These are phyloP conservation scores for Diogma glabrata DNA, from an alignment of 2,888 invertebrate species.

Conservation along the genomic window DNA sequence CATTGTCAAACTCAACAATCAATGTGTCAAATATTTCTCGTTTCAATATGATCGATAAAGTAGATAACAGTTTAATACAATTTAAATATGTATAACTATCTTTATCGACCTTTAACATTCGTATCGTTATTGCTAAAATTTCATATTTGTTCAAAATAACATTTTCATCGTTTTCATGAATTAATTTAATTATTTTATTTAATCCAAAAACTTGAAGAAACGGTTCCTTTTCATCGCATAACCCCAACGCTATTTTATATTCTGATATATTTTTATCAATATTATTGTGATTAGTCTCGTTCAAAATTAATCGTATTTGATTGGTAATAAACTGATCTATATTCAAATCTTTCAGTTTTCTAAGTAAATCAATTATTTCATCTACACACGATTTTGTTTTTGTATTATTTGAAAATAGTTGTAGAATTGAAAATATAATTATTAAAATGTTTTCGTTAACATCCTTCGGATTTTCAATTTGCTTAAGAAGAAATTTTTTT, in stretches of 20 bases:
- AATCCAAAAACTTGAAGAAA: constrained; percentile 34
- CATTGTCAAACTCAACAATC: constrained; percentile 30
- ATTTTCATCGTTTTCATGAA: constrained; percentile 25
- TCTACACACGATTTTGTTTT: too few relatives aligned
- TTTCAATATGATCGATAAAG: constrained; percentile 28
- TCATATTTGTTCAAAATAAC: constrained; percentile 27
- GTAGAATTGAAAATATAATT: constrained; percentile 19
- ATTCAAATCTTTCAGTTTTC: neutral
- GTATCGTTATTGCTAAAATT: constrained; percentile 30
- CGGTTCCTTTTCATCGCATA: constrained; percentile 28
- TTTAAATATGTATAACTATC: constrained; percentile 36
- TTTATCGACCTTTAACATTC: constrained; percentile 25
- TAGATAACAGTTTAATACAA: constrained; percentile 31
- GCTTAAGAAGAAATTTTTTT: constrained; percentile 20
- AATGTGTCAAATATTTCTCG: constrained; percentile 30
- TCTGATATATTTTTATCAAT: constrained; percentile 17
- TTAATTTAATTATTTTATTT: constrained; percentile 27
- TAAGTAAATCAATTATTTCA: neutral
- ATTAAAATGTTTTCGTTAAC: constrained; percentile 15
- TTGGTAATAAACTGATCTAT: neutral
- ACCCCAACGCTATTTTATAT: constrained; percentile 23
- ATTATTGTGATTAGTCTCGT: too few relatives aligned
- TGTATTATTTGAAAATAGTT: too few relatives aligned
- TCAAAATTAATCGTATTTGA: neutral
- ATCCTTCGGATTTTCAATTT: constrained; percentile 17